Conservation (phyloP, 2,888 invertebrate species). For the Cheilosia scutellata region DNA sequence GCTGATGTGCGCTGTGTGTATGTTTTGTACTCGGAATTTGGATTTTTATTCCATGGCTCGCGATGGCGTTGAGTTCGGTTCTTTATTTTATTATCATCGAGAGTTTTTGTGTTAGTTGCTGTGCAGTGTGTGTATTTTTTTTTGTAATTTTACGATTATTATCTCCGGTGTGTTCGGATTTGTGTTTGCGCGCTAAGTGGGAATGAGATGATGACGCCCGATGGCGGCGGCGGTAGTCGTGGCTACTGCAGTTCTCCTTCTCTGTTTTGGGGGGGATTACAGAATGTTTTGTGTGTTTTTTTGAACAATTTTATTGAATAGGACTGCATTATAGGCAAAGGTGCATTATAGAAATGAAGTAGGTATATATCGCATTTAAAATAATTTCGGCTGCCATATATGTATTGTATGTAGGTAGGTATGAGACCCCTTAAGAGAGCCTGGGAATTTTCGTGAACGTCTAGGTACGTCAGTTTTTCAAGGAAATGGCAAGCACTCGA, state of each 20-base stretch:
- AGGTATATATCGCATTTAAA: slow-evolving; percentile 28
- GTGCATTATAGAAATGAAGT: slow-evolving; percentile 32
- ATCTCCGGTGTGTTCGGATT: slow-evolving; percentile 68
- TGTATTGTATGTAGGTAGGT: neutral
- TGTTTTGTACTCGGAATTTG: slow-evolving; percentile 45
- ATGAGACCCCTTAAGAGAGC: too few relatives aligned
- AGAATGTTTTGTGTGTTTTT: slow-evolving; percentile 21
- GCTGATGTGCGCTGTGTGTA: neutral
- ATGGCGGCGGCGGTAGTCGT: slow-evolving; percentile 46
- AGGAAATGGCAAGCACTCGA: too few relatives aligned
- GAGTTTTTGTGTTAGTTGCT: slow-evolving; percentile 31
- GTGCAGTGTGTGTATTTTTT: slow-evolving; percentile 9
- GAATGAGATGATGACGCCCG: slow-evolving; percentile 65
- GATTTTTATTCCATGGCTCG: slow-evolving; percentile 50
- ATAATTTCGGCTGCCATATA: slow-evolving; percentile 22
- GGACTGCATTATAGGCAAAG: slow-evolving; percentile 17
- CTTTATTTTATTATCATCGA: slow-evolving; percentile 63
- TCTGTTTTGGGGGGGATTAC: slow-evolving; percentile 25
- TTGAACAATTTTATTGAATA: slow-evolving; percentile 21
- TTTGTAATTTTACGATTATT: slow-evolving; percentile 64
- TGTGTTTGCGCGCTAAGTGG: slow-evolving; percentile 64
- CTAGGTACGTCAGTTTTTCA: too few relatives aligned
- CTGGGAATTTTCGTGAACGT: too few relatives aligned
- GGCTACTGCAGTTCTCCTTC: neutral
- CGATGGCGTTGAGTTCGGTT: slow-evolving; percentile 60